Percentiles rank a stretch among this genome's conserved stretches.
These are phyloP conservation scores for Baronia brevicornis DNA, from an alignment of 2,888 invertebrate genomes.

Conservation along the genomic window DNA sequence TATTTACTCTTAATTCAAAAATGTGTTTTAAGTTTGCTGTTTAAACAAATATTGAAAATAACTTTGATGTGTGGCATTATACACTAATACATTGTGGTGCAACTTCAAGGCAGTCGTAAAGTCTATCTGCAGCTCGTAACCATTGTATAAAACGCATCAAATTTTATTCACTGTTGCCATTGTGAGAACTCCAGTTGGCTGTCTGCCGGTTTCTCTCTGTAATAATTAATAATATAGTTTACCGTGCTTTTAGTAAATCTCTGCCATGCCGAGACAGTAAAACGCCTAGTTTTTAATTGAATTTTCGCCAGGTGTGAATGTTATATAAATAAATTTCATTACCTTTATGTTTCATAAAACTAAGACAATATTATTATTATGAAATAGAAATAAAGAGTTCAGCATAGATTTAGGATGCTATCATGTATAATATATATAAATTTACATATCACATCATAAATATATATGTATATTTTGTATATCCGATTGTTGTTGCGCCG, in stretches of 20 bases:
- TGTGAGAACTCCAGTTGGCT: slow-evolving; percentile 45
- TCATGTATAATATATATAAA: too few relatives aligned
- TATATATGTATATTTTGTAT: too few relatives aligned
- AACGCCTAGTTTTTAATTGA: slow-evolving; percentile 59
- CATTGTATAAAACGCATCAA: slow-evolving; percentile 61
- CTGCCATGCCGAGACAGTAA: slow-evolving; percentile 41
- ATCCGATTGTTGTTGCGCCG: too few relatives aligned
- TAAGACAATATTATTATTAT: too few relatives aligned
- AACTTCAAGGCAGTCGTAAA: slow-evolving; percentile 42
- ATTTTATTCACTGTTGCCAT: slow-evolving; percentile 56
- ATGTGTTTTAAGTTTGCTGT: too few relatives aligned
- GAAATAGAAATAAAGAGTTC: too few relatives aligned
- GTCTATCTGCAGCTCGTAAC: slow-evolving; percentile 48
- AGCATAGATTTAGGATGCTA: too few relatives aligned
- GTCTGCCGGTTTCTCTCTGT: slow-evolving; percentile 37
- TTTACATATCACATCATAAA: too few relatives aligned
- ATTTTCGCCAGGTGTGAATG: slow-evolving; percentile 50
- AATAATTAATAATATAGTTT: slow-evolving; percentile 42
- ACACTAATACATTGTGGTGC: slow-evolving; percentile 8
- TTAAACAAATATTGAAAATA: too few relatives aligned
- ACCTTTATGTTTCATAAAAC: too few relatives aligned
- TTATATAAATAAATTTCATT: slow-evolving; percentile 33
- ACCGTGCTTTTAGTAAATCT: slow-evolving; percentile 54
- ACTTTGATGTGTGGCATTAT: too few relatives aligned
- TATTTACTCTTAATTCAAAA: too few relatives aligned